phyloP scores from a whole-genome alignment of 2,888 invertebrate species.

The Glaucopsyche alexis region DNA sequence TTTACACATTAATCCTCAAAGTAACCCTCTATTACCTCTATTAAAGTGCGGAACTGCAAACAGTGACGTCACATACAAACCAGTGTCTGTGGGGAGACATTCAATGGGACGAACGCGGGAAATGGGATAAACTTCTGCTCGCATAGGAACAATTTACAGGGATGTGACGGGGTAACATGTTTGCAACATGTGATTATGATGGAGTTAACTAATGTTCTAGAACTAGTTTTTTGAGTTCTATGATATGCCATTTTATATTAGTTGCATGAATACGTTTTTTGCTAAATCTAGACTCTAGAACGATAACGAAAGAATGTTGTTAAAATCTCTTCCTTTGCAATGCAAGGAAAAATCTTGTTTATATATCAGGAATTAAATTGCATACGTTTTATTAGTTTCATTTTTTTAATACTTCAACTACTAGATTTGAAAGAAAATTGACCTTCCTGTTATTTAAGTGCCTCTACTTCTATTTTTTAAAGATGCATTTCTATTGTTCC shows the following conservation, averaged over 20 bases:
- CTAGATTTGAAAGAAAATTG: too few relatives aligned
- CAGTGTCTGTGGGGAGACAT: conserved; percentile 21
- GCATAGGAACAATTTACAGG: conserved; percentile 13
- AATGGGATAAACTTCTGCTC: conserved; percentile 9
- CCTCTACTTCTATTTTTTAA: background rate
- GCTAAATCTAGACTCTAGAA: background rate
- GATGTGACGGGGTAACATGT: background rate
- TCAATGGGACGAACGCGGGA: conserved; percentile 14
- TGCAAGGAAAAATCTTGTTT: too few relatives aligned
- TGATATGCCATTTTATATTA: background rate
- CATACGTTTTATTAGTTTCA: too few relatives aligned
- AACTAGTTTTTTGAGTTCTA: background rate
- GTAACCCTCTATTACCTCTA: conserved; percentile 2
- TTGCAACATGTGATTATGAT: background rate
- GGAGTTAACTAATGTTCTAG: background rate
- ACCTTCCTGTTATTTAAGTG: too few relatives aligned
- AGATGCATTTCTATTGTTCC: conserved; percentile 39
- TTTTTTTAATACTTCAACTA: too few relatives aligned
- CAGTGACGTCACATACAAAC: background rate
- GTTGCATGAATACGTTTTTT: background rate
- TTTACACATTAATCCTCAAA: background rate
- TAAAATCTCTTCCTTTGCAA: too few relatives aligned
- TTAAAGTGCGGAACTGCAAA: conserved; percentile 11
- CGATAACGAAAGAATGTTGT: too few relatives aligned
- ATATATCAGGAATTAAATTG: too few relatives aligned